These are phyloP conservation scores for Rhodinocichla rosea DNA, from an alignment of 2,113 vertebrate genomes.

Conservation along the genomic window DNA sequence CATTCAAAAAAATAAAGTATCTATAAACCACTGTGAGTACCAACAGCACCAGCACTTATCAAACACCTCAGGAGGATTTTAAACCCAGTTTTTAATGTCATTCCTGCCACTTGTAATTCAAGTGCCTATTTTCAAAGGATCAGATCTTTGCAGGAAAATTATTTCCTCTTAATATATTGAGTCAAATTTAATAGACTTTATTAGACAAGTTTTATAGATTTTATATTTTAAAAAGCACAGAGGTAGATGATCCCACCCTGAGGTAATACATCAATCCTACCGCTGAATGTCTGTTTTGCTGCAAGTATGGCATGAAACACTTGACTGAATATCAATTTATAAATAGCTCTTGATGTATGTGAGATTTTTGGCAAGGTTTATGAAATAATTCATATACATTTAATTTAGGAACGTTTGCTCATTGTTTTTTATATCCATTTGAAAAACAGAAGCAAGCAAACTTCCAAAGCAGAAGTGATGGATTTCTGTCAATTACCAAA, in stretches of 20 bases:
- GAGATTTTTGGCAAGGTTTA: conserved; percentile 8
- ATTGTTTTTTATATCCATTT: background rate
- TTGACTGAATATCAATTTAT: background rate
- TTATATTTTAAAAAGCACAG: background rate
- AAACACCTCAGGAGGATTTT: background rate
- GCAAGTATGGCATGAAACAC: background rate
- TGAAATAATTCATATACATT: background rate
- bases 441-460: background rate
- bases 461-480: conserved; percentile 47
- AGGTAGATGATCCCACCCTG: background rate
- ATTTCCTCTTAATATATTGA: background rate
- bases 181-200: background rate
- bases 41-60: background rate
- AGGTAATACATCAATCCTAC: background rate
- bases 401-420: conserved; percentile 25
- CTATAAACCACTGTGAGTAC: background rate
- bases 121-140: background rate
- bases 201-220: background rate
- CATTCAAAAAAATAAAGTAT: background rate
- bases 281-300: background rate
- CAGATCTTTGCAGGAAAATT: background rate
- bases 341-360: background rate
- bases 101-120: background rate
- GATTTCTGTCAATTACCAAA: conserved; percentile 58
- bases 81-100: background rate